A percentile compares a stretch with the other conserved stretches of the same genome.
These are phyloP conservation scores for Lysandra coridon DNA, from an alignment of 2,888 invertebrate genomes.

Conservation along the genomic window DNA sequence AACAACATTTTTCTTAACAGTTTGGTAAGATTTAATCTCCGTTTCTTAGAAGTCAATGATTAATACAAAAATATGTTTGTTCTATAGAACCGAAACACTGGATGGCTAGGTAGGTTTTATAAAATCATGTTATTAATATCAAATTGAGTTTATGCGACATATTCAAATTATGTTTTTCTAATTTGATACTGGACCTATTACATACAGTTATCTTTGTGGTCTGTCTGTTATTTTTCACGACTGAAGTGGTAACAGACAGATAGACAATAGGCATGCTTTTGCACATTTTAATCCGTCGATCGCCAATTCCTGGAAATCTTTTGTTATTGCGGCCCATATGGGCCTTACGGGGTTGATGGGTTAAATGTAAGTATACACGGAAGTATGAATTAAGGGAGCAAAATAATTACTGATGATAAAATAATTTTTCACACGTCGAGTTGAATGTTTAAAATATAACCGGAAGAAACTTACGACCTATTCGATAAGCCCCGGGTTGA, in stretches of 20 bases:
- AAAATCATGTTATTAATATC: neutral
- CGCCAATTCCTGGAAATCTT: too few species aligned
- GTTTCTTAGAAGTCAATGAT: neutral
- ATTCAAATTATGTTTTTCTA: too few species aligned
- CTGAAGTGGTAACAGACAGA: too few species aligned
- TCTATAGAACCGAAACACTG: neutral
- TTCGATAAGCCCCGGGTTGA: conserved; percentile 48
- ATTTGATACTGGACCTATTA: too few species aligned
- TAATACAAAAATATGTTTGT: neutral
- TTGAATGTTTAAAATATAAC: conserved; percentile 8
- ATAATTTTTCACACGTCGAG: conserved; percentile 4
- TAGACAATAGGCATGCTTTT: too few species aligned
- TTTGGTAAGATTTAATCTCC: conserved; percentile 40
- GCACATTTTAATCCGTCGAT: neutral
- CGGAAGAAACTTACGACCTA: conserved; percentile 26
- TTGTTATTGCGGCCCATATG: too few species aligned
- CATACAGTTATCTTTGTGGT: too few species aligned
- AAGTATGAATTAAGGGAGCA: neutral
- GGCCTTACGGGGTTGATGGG: too few species aligned
- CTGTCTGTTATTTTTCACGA: too few species aligned
- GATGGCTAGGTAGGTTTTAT: neutral
- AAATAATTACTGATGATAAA: neutral
- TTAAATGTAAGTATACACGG: neutral
- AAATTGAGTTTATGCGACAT: neutral
- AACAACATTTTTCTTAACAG: conserved; percentile 60